Evolutionary conservation across 2,797 vertebrate species (phyloP).

Genomic region (Cossypha polioptera): DNA sequence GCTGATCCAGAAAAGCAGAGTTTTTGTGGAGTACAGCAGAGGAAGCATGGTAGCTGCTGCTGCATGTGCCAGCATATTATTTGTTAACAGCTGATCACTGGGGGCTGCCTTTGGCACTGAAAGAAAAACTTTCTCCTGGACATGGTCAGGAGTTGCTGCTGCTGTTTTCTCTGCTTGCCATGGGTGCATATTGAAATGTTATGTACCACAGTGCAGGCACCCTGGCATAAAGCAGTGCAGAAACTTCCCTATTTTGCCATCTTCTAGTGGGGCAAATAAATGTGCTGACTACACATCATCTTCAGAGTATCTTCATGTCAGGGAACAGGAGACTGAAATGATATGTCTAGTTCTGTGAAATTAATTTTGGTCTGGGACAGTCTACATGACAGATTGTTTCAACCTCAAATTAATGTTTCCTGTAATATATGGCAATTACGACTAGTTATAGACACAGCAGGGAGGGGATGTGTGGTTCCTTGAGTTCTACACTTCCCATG

Average conservation of each 20-base stretch:
- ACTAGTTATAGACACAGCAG: neutral
- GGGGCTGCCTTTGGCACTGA: neutral
- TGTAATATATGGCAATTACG: neutral
- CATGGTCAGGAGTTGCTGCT: neutral
- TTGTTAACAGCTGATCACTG: neutral
- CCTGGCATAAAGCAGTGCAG: neutral
- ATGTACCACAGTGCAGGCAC: neutral
- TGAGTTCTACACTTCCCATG: neutral
- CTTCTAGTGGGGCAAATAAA: neutral
- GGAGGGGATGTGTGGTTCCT: neutral
- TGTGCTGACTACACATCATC: neutral
- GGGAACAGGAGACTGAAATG: neutral
- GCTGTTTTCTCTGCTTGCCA: neutral
- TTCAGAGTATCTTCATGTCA: neutral
- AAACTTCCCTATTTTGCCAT: neutral
- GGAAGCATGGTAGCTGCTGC: neutral
- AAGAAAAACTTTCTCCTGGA: neutral
- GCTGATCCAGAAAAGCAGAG: constrained; percentile 26
- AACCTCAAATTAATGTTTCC: neutral
- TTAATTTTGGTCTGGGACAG: neutral
- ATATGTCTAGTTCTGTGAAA: neutral
- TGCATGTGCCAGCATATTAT: neutral
- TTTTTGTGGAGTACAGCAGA: neutral
- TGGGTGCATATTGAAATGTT: neutral
- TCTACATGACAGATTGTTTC: neutral